Evolutionary conservation across 64 coral and sea anemone species (phyloP), one percentile per base, ranked within the genome.

Genomic region (Stylophora pistillata): DNA sequence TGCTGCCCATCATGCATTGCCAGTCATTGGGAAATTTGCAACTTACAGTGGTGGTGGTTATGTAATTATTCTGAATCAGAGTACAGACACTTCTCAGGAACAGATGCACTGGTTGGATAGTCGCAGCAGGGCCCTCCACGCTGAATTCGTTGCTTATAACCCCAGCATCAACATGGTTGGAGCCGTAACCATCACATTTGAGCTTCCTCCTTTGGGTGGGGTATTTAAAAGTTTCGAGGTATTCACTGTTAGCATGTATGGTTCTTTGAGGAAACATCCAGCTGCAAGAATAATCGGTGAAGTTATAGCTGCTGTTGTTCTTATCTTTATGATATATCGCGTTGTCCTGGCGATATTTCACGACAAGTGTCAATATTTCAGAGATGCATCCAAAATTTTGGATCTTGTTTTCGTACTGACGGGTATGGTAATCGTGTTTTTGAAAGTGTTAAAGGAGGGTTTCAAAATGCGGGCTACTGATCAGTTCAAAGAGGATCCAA

Each of bases 11-110:
- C 94, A 95, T 34, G 87, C 72, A 20, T 63, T 95, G 56, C 85
- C 89, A 76, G 54, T 95, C 58, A 82, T 60, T 21, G 94, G 70
- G 30, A 76, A 11, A 20, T 88, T 87, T 76, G 21, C 89, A 41
- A 85, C 85, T 12, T 95, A 95, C 56, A 73, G 77, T n/a, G 94
- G 94, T 88, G 94, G 94, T 10, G 94, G 94, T 9, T 95, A 76
- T 69, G 60, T 74, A 1, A 78, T 90, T 54, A 72, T 83, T 34
- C 71, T 95, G 18, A 82, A 77, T 55, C 82, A 56, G 18, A 76
- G 79, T 63, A 71, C 56, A 13, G 41, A 88, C 72, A 58, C 76
- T 15, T 58, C 76, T 86, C 30, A 69, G 10, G 72, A 91, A 37
- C 56, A 74, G 10, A 34, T 25, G 3, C 82, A 55, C 6, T 95